Evolutionary conservation across 2,888 invertebrate species (phyloP).

Genomic region (Xestoiulus laeticollis): DNA sequence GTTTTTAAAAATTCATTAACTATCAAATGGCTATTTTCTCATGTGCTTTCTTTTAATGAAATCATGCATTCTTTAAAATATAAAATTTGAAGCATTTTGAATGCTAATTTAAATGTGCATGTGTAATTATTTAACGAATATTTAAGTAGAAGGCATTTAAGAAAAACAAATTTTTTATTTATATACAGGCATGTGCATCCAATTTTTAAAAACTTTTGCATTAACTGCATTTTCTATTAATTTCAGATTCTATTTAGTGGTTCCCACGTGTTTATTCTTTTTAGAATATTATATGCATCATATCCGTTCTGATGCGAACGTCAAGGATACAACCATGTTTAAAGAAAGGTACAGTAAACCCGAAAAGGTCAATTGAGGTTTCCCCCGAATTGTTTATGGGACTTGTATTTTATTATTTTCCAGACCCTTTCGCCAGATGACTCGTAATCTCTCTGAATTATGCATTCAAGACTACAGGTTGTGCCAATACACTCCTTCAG

Average conservation of each 20-base stretch:
- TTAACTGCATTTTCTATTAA: background rate
- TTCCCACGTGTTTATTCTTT: constrained; percentile 50
- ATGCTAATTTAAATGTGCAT: no score
- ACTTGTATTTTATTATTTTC: background rate
- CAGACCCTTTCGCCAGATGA: constrained; percentile 50
- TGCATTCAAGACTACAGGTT: constrained; percentile 52
- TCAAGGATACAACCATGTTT: constrained; percentile 39
- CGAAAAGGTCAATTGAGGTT: background rate
- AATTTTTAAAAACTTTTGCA: no score
- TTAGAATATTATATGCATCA: constrained; percentile 48
- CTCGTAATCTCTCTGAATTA: constrained; percentile 50
- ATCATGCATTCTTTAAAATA: no score
- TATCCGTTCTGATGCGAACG: constrained; percentile 15
- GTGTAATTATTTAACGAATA: no score
- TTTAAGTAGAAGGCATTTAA: no score
- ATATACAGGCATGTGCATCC: no score
- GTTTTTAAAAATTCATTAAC: no score
- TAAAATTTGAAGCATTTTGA: no score
- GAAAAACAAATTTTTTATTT: no score
- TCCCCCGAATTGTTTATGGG: background rate
- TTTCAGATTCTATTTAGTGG: constrained; percentile 52
- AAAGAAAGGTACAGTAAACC: constrained; percentile 49
- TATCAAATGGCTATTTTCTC: no score
- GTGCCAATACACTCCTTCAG: constrained; percentile 51
- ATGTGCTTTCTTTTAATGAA: no score